Evolutionary conservation across 2,888 invertebrate species (phyloP), one percentile per base, ranked within the genome.

Genomic region (Pteria penguin): DNA sequence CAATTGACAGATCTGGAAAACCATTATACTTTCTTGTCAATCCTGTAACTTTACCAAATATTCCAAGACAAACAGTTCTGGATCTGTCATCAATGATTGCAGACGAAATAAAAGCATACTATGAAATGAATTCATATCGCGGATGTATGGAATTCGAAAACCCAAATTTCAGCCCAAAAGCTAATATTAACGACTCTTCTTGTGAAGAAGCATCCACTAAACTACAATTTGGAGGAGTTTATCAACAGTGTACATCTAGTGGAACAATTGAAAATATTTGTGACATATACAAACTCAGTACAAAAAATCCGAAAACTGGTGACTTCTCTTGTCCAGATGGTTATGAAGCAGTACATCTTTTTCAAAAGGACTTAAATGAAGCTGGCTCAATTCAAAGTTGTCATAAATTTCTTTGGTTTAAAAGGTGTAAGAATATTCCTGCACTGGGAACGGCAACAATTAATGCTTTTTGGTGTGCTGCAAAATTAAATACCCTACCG

Each of bases 381-480:
- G 72, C 76, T 5, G 66, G 36, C 27, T 66, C 72, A 8, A 60
- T 63, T 14, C 65, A 74, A 4, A 66, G 72, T 22, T 87, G 86
- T 72, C 80, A 78, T 54, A 78, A 80, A 0, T 86, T 82, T 65
- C 79, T 85, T 72, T 81, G 73, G 26, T 68, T 73, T 2, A 82
- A 81, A 31, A 78, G 84, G 32, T 83, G 84, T 61, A 24, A 81
- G 31, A 70, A 81, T 52, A 62, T 74, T 8, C 67, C 80, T 4
- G 65, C 79, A 55, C 55, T 58, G 36, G 81, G 80, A 24, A 57
- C 58, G 3, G 86, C 86, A 3, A 74, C 71, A 2, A 86, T 84
- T 73, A 63, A 61, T 24, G 79, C 82, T 4, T 87, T 83, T 76
- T 89, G 89, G 89, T 89, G 88, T 66, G 82, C 82, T 2, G 85